Base-by-base conservation (phyloP, 2,113 vertebrate genomes). In the Scalopus aquaticus region DNA sequence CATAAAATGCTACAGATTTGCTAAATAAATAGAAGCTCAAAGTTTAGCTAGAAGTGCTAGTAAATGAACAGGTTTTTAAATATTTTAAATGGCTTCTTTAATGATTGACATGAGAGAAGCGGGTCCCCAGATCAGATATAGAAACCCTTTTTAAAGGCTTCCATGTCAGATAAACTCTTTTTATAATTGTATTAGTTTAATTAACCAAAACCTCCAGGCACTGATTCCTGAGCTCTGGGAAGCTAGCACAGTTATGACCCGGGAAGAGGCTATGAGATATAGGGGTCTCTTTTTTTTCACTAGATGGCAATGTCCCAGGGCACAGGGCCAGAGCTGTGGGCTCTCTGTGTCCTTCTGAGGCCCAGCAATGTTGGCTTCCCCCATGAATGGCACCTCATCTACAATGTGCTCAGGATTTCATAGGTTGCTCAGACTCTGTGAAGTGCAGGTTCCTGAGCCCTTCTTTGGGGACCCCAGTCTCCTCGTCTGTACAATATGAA, bases 1-100 rank as follows among this genome's bases (percentile, higher is more conserved):
- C 74, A 91, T 81, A 89, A 93, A 91, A 92, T 86, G 64, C 73
- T 82, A 3, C 81, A 85, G 91, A 93, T 92, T 78, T 82, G 82
- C 70, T 74, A 58, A 96, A 93, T 69, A 70, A 93, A 79, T 51
- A 64, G 56, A 95, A 93, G 30, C 46, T 74, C 86, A 81, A 91
- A 86, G 85, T 93, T 94, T 86, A 94, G 30, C 84, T 62, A n/a
- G 24, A 91, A 93, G 73, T 82, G 7, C 65, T 82, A 24, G 95
- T 26, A 19, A 49, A 81, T 88, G 46, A 91, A 91, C 54, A 91
- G 58, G 30, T 86, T 91, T 95, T 79, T 37, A 90, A 83, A 88
- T 72, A 64, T n/a, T 85, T 85, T 58, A 90, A 90, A 46, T 70
- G 24, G 13, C 54, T 90, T 83, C 86, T 74, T 67, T 54, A 65